phyloP scores from a whole-genome alignment of 2,888 invertebrate species.

The Machimus rusticus region DNA sequence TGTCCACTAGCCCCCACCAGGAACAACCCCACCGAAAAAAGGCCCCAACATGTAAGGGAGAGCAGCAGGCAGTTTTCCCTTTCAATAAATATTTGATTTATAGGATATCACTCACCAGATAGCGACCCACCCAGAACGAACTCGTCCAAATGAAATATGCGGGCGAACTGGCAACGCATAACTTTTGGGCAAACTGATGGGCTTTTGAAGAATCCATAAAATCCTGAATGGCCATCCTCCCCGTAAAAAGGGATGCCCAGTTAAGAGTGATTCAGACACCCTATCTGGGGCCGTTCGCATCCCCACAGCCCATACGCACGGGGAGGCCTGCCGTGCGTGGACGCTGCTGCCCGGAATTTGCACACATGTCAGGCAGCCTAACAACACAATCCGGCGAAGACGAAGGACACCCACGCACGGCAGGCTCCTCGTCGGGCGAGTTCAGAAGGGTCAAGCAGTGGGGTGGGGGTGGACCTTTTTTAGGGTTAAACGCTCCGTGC shows the following conservation, averaged over 20 bases:
- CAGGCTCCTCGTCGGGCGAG: conserved; percentile 15
- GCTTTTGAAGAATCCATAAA: conserved; percentile 48
- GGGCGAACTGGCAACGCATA: conserved; percentile 43
- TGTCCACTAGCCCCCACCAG: not conserved
- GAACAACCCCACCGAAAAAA: conserved; percentile 7
- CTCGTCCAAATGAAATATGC: conserved; percentile 43
- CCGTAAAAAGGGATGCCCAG: conserved; percentile 45
- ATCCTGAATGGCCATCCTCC: conserved; percentile 45
- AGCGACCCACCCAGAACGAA: conserved; percentile 26
- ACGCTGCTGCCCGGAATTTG: conserved; percentile 27
- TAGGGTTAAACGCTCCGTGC: conserved; percentile 47
- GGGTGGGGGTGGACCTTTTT: conserved; percentile 42
- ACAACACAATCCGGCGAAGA: conserved; percentile 45
- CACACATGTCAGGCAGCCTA: conserved; percentile 47
- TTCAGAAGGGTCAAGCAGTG: conserved; percentile 46
- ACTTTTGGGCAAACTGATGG: conserved; percentile 47
- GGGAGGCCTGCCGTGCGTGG: not conserved
- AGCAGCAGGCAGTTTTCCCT: conserved; percentile 38
- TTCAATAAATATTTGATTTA: conserved; percentile 49
- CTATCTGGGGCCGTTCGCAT: not conserved
- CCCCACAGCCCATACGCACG: not conserved
- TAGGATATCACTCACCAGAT: conserved; percentile 47
- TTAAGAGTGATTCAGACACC: conserved; percentile 39
- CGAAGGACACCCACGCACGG: conserved; percentile 39
- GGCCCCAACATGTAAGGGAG: not conserved